Evolutionary conservation across 30 jellyfish, hydroid and myxozoan genomes (phyloP).

Genomic region (Phacellophora camtschatica): DNA sequence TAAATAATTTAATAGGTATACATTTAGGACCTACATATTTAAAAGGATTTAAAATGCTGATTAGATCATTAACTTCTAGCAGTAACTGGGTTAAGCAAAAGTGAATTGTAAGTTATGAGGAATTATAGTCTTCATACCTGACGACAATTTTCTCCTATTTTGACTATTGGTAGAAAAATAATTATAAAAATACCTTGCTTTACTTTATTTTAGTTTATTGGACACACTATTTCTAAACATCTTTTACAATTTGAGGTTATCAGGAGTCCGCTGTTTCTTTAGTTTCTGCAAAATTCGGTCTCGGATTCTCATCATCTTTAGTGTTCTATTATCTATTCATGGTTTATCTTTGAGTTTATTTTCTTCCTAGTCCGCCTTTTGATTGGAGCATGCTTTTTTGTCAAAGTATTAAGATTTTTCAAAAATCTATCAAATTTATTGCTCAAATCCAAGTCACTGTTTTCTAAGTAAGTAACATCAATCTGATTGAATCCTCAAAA

Average conservation of each 20-base stretch:
- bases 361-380: too few relatives aligned
- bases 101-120: slow-evolving; percentile 4
- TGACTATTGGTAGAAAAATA: slow-evolving; percentile 1
- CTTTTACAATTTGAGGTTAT: slow-evolving; percentile 3
- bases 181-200: slow-evolving; percentile 18
- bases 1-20: slow-evolving; percentile 26
- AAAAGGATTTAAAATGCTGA: slow-evolving; percentile 39
- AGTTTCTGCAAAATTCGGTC: not conserved
- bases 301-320: too few relatives aligned
- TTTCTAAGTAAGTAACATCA: not conserved
- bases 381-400: slow-evolving; percentile 1
- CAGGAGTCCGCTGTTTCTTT: slow-evolving; percentile 19
- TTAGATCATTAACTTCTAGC: slow-evolving; percentile 36
- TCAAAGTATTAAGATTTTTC: not conserved
- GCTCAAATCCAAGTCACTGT: not conserved
- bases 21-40: slow-evolving; percentile 57
- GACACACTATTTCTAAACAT: slow-evolving; percentile 29
- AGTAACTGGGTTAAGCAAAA: slow-evolving; percentile 20
- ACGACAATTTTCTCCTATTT: slow-evolving; percentile 27
- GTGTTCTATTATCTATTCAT: too few relatives aligned
- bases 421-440: not conserved
- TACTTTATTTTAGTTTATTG: slow-evolving; percentile 33
- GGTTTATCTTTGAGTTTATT: too few relatives aligned
- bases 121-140: not conserved
- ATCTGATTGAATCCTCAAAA: not conserved